Base-by-base conservation (phyloP, 1,140 invertebrate species). In the Monomorium pharaonis region DNA sequence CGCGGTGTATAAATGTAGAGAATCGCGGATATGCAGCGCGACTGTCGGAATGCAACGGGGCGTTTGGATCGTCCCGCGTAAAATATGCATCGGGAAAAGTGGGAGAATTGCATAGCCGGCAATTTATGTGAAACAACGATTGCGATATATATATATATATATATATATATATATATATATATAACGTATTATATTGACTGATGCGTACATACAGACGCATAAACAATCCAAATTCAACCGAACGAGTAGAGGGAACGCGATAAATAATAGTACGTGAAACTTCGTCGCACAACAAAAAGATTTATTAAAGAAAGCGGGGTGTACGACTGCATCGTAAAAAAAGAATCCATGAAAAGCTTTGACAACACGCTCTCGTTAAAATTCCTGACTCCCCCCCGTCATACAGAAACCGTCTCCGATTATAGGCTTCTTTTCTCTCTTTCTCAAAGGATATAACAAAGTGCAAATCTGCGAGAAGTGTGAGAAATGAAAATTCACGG, bases 91-190 rank as follows among this genome's bases (percentile, higher is more conserved):
- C n/a, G 30, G 49, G 12, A 9, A 18, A 12, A 7, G 4, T 21
- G 18, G 7, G 3, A 12, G 7, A 21, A 60, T 44, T 14, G 51
- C 14, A 49, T 16, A 3, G 21, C 1, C 72, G 18, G 51, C 65
- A 58, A 83, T 83, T 83, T 83, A 72, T 60, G 54, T 54, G 67
- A 83, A 83, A 47, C 24, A 83, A 60, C 14, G 18, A 58, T 44
- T 18, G 42, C 24, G 12, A 27, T 37, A 21, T 49, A 33, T 6
- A 33, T 30, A 16, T 18, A 37, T 37, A 37, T 37, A 37, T 6
- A 37, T 37, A 7, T 37, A 3, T 37, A 37, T 6, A 37, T 37
- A 37, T 37, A 37, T 37, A 37, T 6, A 6, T 37, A 3, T 37
- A 37, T 37, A 37, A 37, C n/a, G n/a, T n/a, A n/a, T 37, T 37